Conservation (phyloP, 2,113 vertebrate genomes). For the Apus apus region DNA sequence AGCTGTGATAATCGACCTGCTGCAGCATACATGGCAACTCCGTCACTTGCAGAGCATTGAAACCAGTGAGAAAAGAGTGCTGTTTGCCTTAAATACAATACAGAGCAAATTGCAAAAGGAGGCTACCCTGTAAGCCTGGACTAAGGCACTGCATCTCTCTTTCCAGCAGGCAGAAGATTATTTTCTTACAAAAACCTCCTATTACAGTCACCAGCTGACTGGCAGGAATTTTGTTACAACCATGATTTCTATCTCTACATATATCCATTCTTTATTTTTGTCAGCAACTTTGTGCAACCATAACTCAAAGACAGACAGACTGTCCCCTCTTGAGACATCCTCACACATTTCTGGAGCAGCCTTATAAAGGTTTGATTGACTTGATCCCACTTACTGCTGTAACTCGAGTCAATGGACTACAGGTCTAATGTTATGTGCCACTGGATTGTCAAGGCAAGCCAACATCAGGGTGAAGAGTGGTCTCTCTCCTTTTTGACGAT, state of each 20-base stretch:
- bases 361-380: neutral
- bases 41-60: neutral
- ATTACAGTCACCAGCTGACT: neutral
- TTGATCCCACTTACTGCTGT: neutral
- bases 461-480: neutral
- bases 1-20: slow-evolving; percentile 59
- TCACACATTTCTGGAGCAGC: neutral
- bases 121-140: neutral
- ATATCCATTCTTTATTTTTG: neutral
- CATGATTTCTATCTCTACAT: neutral
- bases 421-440: slow-evolving; percentile 29
- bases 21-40: slow-evolving; percentile 17
- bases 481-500: neutral
- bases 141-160: neutral
- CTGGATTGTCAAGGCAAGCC: slow-evolving; percentile 37
- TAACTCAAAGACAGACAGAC: neutral
- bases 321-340: neutral
- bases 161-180: neutral
- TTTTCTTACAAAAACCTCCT: neutral
- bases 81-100: neutral
- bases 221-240: neutral
- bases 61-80: neutral
- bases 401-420: neutral
- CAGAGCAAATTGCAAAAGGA: neutral
- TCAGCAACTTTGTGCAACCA: neutral